Percentiles rank a stretch among this genome's conserved stretches.
phyloP scores from a whole-genome alignment of 2,888 invertebrate genomes.

The Ypsolopha scabrella region DNA sequence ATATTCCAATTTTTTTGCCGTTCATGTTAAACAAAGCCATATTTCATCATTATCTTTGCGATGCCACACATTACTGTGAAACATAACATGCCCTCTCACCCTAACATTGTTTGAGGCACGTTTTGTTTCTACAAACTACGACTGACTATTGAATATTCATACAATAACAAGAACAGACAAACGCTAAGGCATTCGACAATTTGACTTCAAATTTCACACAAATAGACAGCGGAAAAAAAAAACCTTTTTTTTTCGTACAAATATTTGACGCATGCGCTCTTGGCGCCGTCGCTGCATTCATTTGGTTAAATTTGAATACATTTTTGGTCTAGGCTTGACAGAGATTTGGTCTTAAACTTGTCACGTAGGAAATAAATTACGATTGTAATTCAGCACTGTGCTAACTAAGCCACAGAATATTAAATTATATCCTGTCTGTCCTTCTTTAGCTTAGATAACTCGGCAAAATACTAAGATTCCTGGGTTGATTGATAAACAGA shows the following conservation, averaged over 20 bases:
- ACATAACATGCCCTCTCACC: background rate
- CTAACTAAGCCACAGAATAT: too few species aligned
- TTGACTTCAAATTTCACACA: conserved; percentile 65
- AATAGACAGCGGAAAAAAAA: conserved; percentile 28
- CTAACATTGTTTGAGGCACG: background rate
- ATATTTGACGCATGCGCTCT: conserved; percentile 22
- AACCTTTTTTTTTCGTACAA: conserved; percentile 18
- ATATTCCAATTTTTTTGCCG: too few species aligned
- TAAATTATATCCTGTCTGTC: too few species aligned
- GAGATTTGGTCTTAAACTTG: too few species aligned
- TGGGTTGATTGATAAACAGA: too few species aligned
- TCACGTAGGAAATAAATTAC: too few species aligned
- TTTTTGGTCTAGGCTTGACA: background rate
- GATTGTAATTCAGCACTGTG: too few species aligned
- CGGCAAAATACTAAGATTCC: too few species aligned
- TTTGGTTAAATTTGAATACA: conserved; percentile 44
- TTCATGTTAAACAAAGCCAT: too few species aligned
- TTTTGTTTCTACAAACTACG: background rate
- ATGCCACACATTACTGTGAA: background rate
- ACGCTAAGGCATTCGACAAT: conserved; percentile 48
- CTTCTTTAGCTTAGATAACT: too few species aligned
- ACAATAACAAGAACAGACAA: conserved; percentile 11
- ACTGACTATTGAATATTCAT: conserved; percentile 54
- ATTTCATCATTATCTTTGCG: background rate
- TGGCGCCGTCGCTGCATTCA: conserved; percentile 28